These are phyloP conservation scores for Melanerpes aurifrons DNA, from an alignment of 2,113 vertebrate species.

Conservation along the genomic window DNA sequence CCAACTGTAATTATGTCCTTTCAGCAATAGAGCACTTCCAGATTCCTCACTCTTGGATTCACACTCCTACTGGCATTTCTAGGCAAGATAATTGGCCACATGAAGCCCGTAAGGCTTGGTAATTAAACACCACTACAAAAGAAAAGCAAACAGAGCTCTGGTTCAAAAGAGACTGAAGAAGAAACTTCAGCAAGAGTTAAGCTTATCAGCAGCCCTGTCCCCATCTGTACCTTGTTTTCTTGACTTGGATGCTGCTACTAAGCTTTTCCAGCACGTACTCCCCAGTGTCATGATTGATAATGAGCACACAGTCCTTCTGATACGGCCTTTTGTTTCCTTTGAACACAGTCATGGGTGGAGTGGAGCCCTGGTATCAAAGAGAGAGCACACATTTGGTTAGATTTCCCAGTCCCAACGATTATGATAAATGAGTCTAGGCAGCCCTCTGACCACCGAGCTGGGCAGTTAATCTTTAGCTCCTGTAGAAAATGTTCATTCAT, in stretches of 20 bases:
- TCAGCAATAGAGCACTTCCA: not conserved
- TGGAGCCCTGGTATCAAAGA: constrained; percentile 85
- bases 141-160: not conserved
- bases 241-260: constrained; percentile 98
- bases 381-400: constrained; percentile 19
- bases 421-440: not conserved
- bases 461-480: not conserved
- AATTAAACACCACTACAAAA: constrained; percentile 10
- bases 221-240: constrained; percentile 93
- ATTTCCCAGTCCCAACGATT: not conserved
- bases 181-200: not conserved
- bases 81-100: not conserved
- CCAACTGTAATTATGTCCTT: not conserved
- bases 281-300: constrained; percentile 98
- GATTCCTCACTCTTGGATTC: not conserved
- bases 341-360: constrained; percentile 98
- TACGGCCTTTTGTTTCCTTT: constrained; percentile 98
- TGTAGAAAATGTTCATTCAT: not conserved
- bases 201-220: not conserved
- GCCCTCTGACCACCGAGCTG: not conserved
- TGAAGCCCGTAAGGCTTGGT: not conserved
- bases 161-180: not conserved
- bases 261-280: constrained; percentile 96
- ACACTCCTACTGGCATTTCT: not conserved
- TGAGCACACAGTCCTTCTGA: constrained; percentile 98